Evolutionary conservation across 1,140 invertebrate genomes (phyloP).

Genomic region (Heliconius congener): DNA sequence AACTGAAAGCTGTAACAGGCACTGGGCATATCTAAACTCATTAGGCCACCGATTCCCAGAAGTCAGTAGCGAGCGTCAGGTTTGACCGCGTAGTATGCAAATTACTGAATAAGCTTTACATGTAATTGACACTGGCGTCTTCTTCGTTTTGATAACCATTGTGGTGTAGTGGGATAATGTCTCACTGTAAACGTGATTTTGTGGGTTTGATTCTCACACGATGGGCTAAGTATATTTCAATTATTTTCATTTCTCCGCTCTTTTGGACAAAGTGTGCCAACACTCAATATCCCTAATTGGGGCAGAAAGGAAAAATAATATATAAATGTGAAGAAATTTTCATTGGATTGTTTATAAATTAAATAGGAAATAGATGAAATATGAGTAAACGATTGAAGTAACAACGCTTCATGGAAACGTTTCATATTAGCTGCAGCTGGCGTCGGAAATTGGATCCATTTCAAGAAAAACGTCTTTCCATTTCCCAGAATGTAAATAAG

Average conservation of each 20-base stretch:
- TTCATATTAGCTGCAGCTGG: slow-evolving; percentile 18
- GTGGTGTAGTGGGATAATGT: no score
- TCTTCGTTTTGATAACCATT: background rate
- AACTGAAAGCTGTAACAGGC: background rate
- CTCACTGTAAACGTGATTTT: no score
- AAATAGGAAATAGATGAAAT: background rate
- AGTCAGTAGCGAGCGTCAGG: background rate
- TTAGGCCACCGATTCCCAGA: slow-evolving; percentile 11
- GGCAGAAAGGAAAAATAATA: no score
- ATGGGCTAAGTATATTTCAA: no score
- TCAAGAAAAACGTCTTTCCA: slow-evolving; percentile 16
- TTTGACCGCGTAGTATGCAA: slow-evolving; percentile 1
- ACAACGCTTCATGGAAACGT: background rate
- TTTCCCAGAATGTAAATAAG: slow-evolving; percentile 8
- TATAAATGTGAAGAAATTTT: background rate
- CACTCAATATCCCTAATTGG: no score
- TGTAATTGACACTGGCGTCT: background rate
- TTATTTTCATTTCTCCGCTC: no score
- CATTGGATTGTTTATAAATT: background rate
- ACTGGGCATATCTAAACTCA: background rate
- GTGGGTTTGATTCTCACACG: no score
- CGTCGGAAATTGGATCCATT: slow-evolving; percentile 25
- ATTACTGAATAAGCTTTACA: slow-evolving; percentile 5
- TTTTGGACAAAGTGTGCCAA: no score
- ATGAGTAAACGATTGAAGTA: slow-evolving; percentile 4